Evolutionary conservation across 2,113 vertebrate species (phyloP).

Genomic region (Athene cunicularia): DNA sequence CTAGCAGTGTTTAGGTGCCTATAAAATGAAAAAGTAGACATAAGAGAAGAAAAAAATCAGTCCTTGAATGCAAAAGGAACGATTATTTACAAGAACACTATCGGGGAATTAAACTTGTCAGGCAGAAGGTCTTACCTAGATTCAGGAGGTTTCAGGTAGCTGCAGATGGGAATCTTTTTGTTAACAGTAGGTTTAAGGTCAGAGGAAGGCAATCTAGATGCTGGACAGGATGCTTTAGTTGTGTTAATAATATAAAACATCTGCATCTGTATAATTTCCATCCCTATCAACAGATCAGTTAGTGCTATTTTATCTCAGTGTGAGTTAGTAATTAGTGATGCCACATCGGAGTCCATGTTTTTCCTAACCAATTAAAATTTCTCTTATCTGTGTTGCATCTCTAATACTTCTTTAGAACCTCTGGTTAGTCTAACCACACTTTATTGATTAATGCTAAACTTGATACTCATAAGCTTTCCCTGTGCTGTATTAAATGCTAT

Average conservation of each 20-base stretch:
- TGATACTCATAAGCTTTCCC: not conserved
- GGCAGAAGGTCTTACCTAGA: not conserved
- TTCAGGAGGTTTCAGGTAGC: not conserved
- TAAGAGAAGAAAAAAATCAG: not conserved
- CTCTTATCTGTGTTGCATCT: not conserved
- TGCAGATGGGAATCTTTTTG: not conserved
- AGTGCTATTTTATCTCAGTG: not conserved
- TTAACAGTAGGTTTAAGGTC: not conserved
- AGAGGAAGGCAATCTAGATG: not conserved
- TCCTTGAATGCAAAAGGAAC: not conserved
- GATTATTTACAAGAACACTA: not conserved
- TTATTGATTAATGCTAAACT: not conserved
- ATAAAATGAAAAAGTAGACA: not conserved
- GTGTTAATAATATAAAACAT: not conserved
- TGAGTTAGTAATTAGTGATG: not conserved
- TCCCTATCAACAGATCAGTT: not conserved
- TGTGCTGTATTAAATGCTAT: not conserved
- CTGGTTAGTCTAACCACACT: not conserved
- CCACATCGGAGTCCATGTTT: not conserved
- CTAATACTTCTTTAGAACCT: not conserved
- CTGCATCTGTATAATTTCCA: not conserved
- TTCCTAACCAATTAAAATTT: not conserved
- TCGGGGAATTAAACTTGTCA: not conserved
- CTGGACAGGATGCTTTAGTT: not conserved
- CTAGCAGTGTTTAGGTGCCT: not conserved